Evolutionary conservation across 1,140 invertebrate species (phyloP).

Genomic region (Platorchestia sp.): DNA sequence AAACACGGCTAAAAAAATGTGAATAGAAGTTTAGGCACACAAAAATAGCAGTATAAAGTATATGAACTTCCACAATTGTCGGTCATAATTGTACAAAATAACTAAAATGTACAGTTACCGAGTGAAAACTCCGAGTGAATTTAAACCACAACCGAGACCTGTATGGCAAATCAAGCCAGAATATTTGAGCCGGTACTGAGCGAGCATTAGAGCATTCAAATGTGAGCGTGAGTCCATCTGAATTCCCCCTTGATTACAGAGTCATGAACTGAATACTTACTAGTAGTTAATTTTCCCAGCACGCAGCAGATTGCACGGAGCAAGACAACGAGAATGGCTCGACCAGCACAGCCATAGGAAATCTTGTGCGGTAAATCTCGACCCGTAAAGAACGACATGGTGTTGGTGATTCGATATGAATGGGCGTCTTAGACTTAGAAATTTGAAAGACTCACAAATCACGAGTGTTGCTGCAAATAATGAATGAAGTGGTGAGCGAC

Average conservation of each 20-base stretch:
- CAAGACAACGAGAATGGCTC: not conserved
- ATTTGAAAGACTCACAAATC: not conserved
- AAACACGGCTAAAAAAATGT: not conserved
- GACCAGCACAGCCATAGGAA: not conserved
- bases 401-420: not conserved
- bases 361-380: not conserved
- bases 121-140: not conserved
- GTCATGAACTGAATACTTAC: constrained; percentile 8
- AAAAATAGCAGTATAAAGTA: not conserved
- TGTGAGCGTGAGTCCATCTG: not conserved
- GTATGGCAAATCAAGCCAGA: not conserved
- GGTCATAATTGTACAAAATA: not conserved
- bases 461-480: not conserved
- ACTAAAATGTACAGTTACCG: not conserved
- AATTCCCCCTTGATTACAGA: constrained; percentile 5
- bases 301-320: not conserved
- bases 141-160: not conserved
- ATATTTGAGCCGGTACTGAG: not conserved
- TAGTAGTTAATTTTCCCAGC: not conserved
- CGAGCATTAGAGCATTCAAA: not conserved
- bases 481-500: not conserved
- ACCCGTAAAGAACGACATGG: not conserved
- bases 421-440: not conserved
- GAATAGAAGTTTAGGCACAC: not conserved
- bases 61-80: not conserved